Evolutionary conservation across 2,888 invertebrate species (phyloP), one percentile per base, ranked within the genome.

Genomic region (Apotomis capreana): DNA sequence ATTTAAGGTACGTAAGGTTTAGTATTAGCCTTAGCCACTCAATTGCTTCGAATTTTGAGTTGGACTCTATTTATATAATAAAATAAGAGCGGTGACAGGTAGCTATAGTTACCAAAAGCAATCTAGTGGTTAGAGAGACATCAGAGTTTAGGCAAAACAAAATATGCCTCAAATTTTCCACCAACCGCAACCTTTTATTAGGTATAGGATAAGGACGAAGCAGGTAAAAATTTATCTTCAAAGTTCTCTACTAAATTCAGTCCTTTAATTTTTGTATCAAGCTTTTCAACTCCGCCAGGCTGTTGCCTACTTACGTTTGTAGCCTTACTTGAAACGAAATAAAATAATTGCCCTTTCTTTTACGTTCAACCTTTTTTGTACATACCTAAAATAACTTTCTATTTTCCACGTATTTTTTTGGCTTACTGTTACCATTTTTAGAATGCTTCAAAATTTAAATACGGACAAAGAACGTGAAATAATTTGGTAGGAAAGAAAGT

Each of bases 201-300:
- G 40, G 15, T 57, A 63, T 12, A 15, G 51, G n/a, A 63, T 63
- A 63, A 64, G 40, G n/a, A 37, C 40, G n/a, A 64, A 57, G 49
- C n/a, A 63, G 40, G 44, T 54, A 64, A 6, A 70, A 65, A 65
- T 60, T 8, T 65, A 54, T 65, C 37, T 37, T 60, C 51, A 67
- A 67, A 67, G 61, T 67, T 70, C 44, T 10, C n/a, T 70, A 49
- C 61, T 40, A 61, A 67, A 57, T 57, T 67, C 3, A 5, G 65
- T 37, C 40, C 61, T 57, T 62, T 67, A 57, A 57, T 71, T 57
- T 70, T 51, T 57, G 15, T 61, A 57, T 51, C 67, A 55, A 37
- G 60, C 67, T 71, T 71, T 64, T 67, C 44, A 65, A 65, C 55
- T 64, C 59, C 10, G 13, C 63, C 70, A 55, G 44, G 37, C 59